phyloP scores from a whole-genome alignment of 53 echinoderm and acorn worm genomes.

The Apostichopus leukothele region DNA sequence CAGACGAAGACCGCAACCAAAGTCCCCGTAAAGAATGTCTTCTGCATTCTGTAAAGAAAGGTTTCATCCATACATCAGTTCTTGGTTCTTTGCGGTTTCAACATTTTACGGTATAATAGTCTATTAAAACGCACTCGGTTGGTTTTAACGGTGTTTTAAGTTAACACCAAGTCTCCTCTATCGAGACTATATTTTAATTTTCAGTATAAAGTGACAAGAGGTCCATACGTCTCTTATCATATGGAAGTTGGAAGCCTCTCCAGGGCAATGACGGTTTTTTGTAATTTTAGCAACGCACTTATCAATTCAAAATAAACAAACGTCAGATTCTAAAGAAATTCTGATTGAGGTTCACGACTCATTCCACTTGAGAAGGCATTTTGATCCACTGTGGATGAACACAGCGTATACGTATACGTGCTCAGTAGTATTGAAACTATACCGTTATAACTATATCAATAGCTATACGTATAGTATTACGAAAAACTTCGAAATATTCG shows the following conservation, averaged over 20 bases:
- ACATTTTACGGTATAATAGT: background rate
- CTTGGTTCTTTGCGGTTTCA: background rate
- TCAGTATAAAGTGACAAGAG: too few species aligned
- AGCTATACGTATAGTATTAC: too few species aligned
- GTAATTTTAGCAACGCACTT: conserved; percentile 7
- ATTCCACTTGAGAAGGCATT: background rate
- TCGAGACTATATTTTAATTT: background rate
- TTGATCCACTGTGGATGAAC: background rate
- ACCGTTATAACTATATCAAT: too few species aligned
- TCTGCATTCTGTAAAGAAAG: background rate
- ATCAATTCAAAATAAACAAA: conserved; percentile 7
- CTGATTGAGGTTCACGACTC: conserved; percentile 5
- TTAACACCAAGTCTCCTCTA: background rate
- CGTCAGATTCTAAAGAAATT: background rate
- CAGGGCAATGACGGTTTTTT: background rate
- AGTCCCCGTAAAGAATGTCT: background rate
- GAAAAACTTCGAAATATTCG: too few species aligned
- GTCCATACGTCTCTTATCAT: too few species aligned
- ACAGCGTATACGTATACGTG: background rate
- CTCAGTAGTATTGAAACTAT: too few species aligned
- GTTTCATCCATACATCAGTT: background rate
- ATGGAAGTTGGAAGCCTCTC: background rate
- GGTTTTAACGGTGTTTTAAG: background rate
- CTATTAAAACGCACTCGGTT: background rate
- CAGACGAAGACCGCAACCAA: background rate